A percentile compares a stretch with the other conserved stretches of the same genome.
Conservation (phyloP, 2,888 invertebrate genomes). For the Ormyrus labotus region DNA sequence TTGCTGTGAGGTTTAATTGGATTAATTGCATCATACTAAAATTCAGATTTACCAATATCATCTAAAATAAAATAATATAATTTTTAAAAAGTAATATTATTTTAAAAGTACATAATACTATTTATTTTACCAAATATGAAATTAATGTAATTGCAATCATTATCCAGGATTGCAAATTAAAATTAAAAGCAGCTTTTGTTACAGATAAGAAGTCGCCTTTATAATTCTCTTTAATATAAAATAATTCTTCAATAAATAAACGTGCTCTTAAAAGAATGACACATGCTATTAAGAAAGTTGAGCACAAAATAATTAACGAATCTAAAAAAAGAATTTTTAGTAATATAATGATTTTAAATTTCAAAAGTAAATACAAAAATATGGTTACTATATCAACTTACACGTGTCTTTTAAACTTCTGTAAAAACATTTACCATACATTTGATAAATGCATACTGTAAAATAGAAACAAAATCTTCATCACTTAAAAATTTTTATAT, state of each 20-base stretch:
- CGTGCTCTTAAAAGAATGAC: constrained; percentile 2
- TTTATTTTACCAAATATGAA: constrained; percentile 42
- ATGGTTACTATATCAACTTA: constrained; percentile 15
- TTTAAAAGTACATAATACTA: neutral
- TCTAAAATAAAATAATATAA: constrained; percentile 33
- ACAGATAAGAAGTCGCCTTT: constrained; percentile 18
- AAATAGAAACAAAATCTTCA: neutral
- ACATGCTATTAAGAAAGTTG: constrained; percentile 6
- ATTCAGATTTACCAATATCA: constrained; percentile 9
- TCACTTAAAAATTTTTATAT: too few relatives aligned
- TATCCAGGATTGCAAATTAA: constrained; percentile 42
- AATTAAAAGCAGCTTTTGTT: constrained; percentile 36
- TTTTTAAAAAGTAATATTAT: neutral
- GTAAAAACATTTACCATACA: constrained; percentile 1
- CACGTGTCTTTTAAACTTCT: constrained; percentile 10
- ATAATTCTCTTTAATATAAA: constrained; percentile 33
- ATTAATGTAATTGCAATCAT: constrained; percentile 18
- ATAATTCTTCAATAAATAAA: constrained; percentile 44
- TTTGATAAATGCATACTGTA: neutral
- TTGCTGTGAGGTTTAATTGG: constrained; percentile 12
- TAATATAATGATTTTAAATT: neutral
- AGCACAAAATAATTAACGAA: constrained; percentile 6
- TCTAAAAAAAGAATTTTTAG: constrained; percentile 10
- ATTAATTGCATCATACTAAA: constrained; percentile 12
- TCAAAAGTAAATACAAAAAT: neutral